phyloP scores from a whole-genome alignment of 2,797 vertebrate species.

The Pterois miles region DNA sequence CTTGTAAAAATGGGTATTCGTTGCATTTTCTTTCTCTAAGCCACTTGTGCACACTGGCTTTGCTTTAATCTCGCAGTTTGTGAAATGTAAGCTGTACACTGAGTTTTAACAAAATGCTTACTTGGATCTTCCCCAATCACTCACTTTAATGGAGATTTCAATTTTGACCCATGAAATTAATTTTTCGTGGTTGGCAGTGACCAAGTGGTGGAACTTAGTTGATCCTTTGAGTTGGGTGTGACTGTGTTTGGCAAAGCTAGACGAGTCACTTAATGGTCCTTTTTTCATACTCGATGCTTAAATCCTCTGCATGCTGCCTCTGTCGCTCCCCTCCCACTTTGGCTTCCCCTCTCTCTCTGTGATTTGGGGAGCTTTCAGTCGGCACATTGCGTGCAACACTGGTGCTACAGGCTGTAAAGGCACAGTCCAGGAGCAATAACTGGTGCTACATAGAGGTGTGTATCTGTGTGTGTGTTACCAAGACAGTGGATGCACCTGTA shows the following conservation, averaged over 20 bases:
- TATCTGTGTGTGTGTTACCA: slow-evolving; percentile 17
- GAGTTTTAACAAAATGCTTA: slow-evolving; percentile 16
- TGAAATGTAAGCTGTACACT: slow-evolving; percentile 18
- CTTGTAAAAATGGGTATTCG: slow-evolving; percentile 53
- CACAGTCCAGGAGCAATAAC: slow-evolving; percentile 65
- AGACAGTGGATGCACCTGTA: slow-evolving; percentile 68
- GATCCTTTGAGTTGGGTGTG: slow-evolving; percentile 54
- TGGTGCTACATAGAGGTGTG: slow-evolving; percentile 33
- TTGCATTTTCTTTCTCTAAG: slow-evolving; percentile 32
- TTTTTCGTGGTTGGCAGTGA: slow-evolving; percentile 39
- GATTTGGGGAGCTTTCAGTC: slow-evolving; percentile 64
- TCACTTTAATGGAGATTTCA: slow-evolving; percentile 39
- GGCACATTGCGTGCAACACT: slow-evolving; percentile 71
- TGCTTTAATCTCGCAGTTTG: slow-evolving; percentile 30
- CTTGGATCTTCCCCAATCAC: slow-evolving; percentile 38
- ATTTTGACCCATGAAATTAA: slow-evolving; percentile 50
- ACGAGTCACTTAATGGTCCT: slow-evolving; percentile 42
- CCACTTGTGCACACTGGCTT: slow-evolving; percentile 38
- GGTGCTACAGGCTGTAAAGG: slow-evolving; percentile 46
- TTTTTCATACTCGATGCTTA: slow-evolving; percentile 33
- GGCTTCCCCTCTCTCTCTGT: slow-evolving; percentile 50
- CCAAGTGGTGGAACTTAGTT: slow-evolving; percentile 27
- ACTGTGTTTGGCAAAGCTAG: slow-evolving; percentile 50
- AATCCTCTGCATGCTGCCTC: slow-evolving; percentile 47
- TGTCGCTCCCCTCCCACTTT: slow-evolving; percentile 43